Evolutionary conservation across 2,888 invertebrate genomes (phyloP), one percentile per base, ranked within the genome.

Genomic region (Tachina fera): DNA sequence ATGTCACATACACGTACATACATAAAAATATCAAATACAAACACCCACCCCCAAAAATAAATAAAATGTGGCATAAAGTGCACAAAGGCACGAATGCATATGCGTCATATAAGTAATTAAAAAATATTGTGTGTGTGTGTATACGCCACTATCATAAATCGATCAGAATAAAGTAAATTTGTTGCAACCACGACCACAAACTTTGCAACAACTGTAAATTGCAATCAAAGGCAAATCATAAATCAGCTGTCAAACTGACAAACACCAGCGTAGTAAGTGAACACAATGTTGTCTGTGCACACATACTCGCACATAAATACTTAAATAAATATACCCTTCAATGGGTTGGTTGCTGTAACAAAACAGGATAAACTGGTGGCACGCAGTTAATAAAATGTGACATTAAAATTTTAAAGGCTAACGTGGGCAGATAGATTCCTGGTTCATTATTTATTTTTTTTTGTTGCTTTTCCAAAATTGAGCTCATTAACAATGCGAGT

Each of bases 191-290:
- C 19, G 75, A 72, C 72, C 77, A 71, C 70, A 79, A 70, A 65
- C 81, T 75, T 68, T 76, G 49, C 75, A 74, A 76, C 78, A 75
- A 85, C 88, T 87, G 87, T 87, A 88, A 88, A 88, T 87, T 87
- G 88, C 88, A 88, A 88, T 88, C 88, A 88, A 85, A 83, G 86
- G 87, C 87, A 85, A 87, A 88, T 87, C 87, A 88, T 88, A 88
- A 88, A 88, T 88, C 88, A 87, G 88, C 88, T 87, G 88, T 88
- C 88, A 88, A 88, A 88, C 87, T 88, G 88, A 88, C 88, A 88
- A 83, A 83, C 83, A 78, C 83, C 83, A 83, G 77, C 63, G 39
- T 71, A 58, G 31, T 31, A 14, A 51, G 39, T 65, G 75, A 56
- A 63, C 41, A 76, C 19, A 31, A 31, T 53, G 75, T 56, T 83